Evolutionary conservation across 2,113 vertebrate species (phyloP).

Genomic region (Hippocampus mohnikei): DNA sequence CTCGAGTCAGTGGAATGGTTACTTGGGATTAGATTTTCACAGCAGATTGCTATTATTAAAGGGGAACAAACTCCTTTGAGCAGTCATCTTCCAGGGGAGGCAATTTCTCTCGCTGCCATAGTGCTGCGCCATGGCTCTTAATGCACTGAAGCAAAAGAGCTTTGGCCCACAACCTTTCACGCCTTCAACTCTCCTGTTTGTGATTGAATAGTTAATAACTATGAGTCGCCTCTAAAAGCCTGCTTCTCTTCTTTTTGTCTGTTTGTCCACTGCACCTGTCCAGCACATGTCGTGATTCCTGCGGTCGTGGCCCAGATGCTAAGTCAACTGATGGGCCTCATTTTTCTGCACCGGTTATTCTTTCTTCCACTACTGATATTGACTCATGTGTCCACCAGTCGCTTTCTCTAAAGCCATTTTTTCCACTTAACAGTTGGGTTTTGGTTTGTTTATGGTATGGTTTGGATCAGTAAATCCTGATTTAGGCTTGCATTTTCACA

Average conservation of each 20-base stretch:
- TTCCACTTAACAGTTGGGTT: background rate
- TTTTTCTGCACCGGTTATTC: constrained; percentile 35
- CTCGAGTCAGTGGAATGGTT: constrained; percentile 75
- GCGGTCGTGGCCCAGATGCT: constrained; percentile 52
- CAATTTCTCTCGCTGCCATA: constrained; percentile 72
- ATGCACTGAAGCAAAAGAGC: constrained; percentile 80
- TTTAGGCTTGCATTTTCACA: too few relatives aligned
- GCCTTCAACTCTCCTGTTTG: constrained; percentile 74
- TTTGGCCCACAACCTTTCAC: constrained; percentile 78
- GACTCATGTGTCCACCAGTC: background rate
- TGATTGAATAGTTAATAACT: constrained; percentile 81
- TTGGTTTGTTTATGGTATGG: too few relatives aligned
- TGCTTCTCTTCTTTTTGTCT: constrained; percentile 59
- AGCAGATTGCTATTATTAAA: constrained; percentile 78
- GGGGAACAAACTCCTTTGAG: constrained; percentile 60
- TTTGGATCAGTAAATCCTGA: too few relatives aligned
- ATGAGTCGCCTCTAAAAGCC: constrained; percentile 72
- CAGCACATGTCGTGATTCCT: constrained; percentile 50
- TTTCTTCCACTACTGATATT: constrained; percentile 34
- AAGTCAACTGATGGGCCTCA: constrained; percentile 47
- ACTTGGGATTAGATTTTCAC: constrained; percentile 78
- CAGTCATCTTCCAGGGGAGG: constrained; percentile 75
- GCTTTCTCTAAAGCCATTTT: background rate
- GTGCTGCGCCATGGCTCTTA: constrained; percentile 72
- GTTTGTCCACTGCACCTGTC: constrained; percentile 58